Evolutionary conservation across 2,797 vertebrate species (phyloP).

Genomic region (Rhinoraja longicauda): DNA sequence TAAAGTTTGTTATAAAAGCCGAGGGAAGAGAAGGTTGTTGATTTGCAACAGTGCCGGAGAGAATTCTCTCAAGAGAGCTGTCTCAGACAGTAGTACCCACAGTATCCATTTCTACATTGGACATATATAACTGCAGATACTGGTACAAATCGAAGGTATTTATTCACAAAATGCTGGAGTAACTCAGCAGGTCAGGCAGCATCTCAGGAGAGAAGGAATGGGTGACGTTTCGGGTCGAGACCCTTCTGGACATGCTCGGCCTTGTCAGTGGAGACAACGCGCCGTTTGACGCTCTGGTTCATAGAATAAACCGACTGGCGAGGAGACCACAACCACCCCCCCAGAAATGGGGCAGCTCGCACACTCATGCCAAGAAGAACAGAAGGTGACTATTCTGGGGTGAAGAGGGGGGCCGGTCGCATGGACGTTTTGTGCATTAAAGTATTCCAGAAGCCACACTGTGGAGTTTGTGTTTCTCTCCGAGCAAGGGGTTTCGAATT

Average conservation of each 20-base stretch:
- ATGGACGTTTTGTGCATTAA: background rate
- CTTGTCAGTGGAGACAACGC: background rate
- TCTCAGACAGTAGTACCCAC: background rate
- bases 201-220: too few species aligned
- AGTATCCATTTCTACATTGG: background rate
- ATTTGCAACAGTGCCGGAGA: background rate
- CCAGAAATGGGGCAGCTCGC: background rate
- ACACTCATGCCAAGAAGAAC: background rate
- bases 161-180: too few species aligned
- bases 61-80: background rate
- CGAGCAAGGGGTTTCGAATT: background rate
- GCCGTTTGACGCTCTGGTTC: background rate
- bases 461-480: background rate
- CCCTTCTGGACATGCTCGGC: background rate
- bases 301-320: background rate
- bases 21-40: background rate
- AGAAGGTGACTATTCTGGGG: background rate
- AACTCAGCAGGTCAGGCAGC: too few species aligned
- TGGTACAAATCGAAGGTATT: too few species aligned
- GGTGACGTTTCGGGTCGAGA: too few species aligned
- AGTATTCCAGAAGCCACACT: background rate
- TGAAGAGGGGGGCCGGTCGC: too few species aligned
- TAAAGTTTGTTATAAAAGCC: background rate
- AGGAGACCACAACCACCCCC: background rate
- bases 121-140: too few species aligned